Evolutionary conservation across 2,888 invertebrate genomes (phyloP).

Genomic region (Salticus scenicus): DNA sequence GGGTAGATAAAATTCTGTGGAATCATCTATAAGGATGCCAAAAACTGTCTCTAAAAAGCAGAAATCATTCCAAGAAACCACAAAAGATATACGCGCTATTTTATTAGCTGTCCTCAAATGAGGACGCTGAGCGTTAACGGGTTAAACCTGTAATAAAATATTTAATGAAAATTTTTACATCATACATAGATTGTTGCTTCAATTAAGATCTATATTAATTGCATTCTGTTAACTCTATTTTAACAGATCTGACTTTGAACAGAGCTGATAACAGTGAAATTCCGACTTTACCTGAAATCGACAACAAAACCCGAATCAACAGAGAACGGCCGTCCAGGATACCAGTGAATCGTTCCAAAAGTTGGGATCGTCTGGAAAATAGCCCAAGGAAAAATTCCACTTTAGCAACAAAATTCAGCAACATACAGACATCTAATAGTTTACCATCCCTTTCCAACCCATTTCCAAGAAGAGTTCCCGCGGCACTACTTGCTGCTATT

Average conservation of each 20-base stretch:
- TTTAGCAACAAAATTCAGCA: conserved; percentile 22
- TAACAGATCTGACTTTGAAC: not conserved
- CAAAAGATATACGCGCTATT: too few species aligned
- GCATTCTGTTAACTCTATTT: too few species aligned
- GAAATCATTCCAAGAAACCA: too few species aligned
- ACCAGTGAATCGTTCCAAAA: conserved; percentile 56
- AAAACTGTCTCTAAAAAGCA: too few species aligned
- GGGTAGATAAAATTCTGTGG: too few species aligned
- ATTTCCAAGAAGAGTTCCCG: conserved; percentile 53
- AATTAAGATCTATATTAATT: too few species aligned
- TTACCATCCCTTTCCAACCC: conserved; percentile 50
- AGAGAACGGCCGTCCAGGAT: conserved; percentile 1
- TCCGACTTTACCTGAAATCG: conserved; percentile 44
- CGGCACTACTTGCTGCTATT: conserved; percentile 72
- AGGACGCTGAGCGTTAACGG: too few species aligned
- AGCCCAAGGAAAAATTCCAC: conserved; percentile 21
- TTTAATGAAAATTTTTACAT: too few species aligned
- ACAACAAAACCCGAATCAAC: not conserved
- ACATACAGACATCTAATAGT: conserved; percentile 40
- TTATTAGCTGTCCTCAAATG: too few species aligned
- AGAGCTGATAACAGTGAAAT: conserved; percentile 25
- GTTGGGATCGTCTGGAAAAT: conserved; percentile 60
- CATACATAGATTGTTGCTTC: too few species aligned
- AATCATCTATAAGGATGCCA: too few species aligned
- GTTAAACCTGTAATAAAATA: too few species aligned